A percentile compares a stretch with the other conserved stretches of the same genome.
Evolutionary conservation across 1,140 invertebrate species (phyloP).

Genomic region (Conopomorpha cramerella): DNA sequence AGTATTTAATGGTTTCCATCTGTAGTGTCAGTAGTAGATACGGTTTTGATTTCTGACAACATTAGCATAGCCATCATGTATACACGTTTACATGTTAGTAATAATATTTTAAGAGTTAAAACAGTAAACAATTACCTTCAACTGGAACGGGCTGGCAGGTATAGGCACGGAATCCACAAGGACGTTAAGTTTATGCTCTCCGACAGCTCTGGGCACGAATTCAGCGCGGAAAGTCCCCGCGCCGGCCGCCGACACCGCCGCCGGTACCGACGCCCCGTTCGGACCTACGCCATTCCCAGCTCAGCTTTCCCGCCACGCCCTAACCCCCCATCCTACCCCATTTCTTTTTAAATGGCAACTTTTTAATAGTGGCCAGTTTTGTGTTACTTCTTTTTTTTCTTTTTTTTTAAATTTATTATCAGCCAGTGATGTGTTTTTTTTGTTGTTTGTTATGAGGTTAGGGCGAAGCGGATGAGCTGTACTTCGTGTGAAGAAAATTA

Average conservation of each 20-base stretch:
- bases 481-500: conserved; percentile 1
- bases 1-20: no score
- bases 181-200: conserved; percentile 89
- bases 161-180: conserved; percentile 78
- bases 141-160: conserved; percentile 87
- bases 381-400: no score
- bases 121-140: conserved; percentile 65
- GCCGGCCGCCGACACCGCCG: conserved; percentile 80
- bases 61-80: no score
- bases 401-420: no score
- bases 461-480: conserved; percentile 54
- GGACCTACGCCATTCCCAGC: conserved; percentile 68
- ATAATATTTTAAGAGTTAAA: neutral
- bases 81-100: neutral
- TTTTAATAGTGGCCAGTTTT: no score
- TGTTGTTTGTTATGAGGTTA: conserved; percentile 17
- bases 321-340: conserved; percentile 12
- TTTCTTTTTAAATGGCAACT: no score
- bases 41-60: no score
- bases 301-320: conserved; percentile 32
- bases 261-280: conserved; percentile 83
- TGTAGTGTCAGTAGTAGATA: no score
- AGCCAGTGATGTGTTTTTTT: neutral
- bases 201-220: conserved; percentile 83
- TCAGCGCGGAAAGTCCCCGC: conserved; percentile 81